phyloP scores from a whole-genome alignment of 2,797 vertebrate genomes.

The Sitta carolinensis region DNA sequence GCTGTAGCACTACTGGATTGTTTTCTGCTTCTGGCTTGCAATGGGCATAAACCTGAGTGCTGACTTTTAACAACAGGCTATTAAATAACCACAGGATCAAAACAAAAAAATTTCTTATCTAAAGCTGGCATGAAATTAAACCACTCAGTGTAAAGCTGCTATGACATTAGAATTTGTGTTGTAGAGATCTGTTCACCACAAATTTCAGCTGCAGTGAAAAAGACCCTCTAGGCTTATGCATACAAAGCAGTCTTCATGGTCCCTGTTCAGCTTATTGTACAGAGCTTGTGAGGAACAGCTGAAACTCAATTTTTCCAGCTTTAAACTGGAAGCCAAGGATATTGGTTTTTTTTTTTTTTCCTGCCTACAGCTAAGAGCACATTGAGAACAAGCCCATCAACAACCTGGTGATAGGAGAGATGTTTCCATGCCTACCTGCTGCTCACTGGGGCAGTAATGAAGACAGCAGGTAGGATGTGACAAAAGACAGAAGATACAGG shows the following conservation, averaged over 20 bases:
- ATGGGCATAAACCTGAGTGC: neutral
- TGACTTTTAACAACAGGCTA: constrained; percentile 15
- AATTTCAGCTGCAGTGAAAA: constrained; percentile 27
- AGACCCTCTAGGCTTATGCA: constrained; percentile 13
- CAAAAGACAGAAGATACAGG: neutral
- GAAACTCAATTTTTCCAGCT: neutral
- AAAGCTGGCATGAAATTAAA: constrained; percentile 62
- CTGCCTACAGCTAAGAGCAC: neutral
- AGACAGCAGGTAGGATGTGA: neutral
- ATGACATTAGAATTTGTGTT: neutral
- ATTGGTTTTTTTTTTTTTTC: neutral
- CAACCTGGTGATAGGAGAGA: neutral
- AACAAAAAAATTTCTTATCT: neutral
- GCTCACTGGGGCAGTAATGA: neutral
- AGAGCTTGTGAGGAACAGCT: neutral
- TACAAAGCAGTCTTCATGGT: neutral
- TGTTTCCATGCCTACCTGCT: neutral
- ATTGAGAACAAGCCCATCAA: neutral
- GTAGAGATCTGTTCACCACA: constrained; percentile 1
- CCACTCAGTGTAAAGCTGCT: constrained; percentile 18
- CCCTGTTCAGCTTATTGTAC: neutral
- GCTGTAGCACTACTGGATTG: neutral
- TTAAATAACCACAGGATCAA: neutral
- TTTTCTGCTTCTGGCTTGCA: neutral
- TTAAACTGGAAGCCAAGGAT: neutral